Evolutionary conservation across 2,797 vertebrate species (phyloP).

Genomic region (Oreochromis grahami): DNA sequence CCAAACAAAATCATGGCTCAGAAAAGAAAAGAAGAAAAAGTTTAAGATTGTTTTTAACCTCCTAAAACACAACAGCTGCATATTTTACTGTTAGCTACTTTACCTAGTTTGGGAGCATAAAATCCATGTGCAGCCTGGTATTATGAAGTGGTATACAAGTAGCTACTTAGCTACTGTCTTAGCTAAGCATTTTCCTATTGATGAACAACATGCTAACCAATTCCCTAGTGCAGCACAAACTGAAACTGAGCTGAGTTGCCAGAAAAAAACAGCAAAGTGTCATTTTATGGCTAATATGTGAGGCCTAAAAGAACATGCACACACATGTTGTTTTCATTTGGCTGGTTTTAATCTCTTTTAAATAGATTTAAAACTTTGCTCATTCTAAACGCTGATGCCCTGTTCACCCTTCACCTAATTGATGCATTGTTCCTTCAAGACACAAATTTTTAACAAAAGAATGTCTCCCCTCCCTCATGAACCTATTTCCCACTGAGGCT

Average conservation of each 20-base stretch:
- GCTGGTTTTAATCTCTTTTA: neutral
- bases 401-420: neutral
- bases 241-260: neutral
- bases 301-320: accelerated
- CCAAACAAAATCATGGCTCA: neutral
- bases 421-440: neutral
- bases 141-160: neutral
- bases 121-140: neutral
- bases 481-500: constrained; percentile 41
- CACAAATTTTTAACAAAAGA: constrained; percentile 5
- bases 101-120: neutral
- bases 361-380: neutral
- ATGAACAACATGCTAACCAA: neutral
- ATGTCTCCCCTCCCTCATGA: constrained; percentile 24
- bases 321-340: neutral
- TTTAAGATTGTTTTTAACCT: neutral
- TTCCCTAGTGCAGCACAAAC: accelerated
- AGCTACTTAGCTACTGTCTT: neutral
- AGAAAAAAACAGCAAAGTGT: neutral
- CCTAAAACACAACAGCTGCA: neutral
- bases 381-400: neutral
- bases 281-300: neutral
- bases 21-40: constrained; percentile 25
- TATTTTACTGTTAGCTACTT: neutral
- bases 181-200: neutral